A percentile compares a stretch with the other conserved stretches of the same genome.
phyloP scores from a whole-genome alignment of 53 echinoderm and acorn worm genomes.

The Echinarachnius parma region DNA sequence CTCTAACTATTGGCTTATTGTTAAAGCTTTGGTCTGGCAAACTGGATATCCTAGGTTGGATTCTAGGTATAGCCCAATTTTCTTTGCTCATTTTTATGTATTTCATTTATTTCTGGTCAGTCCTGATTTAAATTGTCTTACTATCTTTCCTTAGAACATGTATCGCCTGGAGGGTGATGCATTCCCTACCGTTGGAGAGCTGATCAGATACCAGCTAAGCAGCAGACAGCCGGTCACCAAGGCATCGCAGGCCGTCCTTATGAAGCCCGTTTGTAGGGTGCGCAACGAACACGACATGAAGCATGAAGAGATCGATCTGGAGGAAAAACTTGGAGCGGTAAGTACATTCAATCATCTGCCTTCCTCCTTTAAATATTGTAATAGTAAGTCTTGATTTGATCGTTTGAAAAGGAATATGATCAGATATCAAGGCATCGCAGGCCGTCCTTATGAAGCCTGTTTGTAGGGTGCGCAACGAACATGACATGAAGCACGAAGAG shows the following conservation, averaged over 20 bases:
- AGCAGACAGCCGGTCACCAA: constrained; percentile 69
- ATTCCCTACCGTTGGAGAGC: constrained; percentile 60
- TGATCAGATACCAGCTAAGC: constrained; percentile 63
- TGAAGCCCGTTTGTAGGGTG: constrained; percentile 61
- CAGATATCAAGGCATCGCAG: constrained; percentile 70
- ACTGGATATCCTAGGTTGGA: no score
- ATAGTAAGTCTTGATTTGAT: no score
- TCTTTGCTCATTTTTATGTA: no score
- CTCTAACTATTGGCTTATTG: no score
- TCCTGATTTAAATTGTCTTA: not conserved
- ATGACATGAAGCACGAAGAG: constrained; percentile 84
- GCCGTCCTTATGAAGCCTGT: constrained; percentile 61
- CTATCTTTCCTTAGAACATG: no score
- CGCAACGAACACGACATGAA: constrained; percentile 80
- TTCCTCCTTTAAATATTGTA: no score
- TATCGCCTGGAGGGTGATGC: constrained; percentile 74
- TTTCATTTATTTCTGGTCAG: not conserved
- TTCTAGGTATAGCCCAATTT: not conserved
- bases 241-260: constrained; percentile 64
- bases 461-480: constrained; percentile 58
- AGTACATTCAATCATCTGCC: no score
- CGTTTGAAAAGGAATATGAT: no score
- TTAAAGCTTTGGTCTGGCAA: no score
- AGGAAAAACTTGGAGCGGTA: constrained; percentile 81
- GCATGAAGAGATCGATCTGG: constrained; percentile 86